Conservation (phyloP, 1,140 invertebrate genomes). For the Tetragnatha versicolor region DNA sequence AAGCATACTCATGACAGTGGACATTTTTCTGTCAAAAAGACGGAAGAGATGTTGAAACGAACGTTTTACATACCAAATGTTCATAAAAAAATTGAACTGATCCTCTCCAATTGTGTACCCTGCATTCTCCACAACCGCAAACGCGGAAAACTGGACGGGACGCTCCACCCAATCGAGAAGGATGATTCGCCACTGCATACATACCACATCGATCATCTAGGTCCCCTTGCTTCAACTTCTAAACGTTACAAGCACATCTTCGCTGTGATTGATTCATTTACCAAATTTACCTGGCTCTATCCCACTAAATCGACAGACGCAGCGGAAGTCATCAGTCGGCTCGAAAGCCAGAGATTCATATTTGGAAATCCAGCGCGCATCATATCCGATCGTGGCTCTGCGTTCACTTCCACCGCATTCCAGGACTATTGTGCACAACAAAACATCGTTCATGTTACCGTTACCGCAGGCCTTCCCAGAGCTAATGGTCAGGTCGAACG, state of each 20-base stretch:
- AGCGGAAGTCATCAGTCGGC: neutral
- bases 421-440: neutral
- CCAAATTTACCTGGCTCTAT: slow-evolving; percentile 1
- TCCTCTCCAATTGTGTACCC: neutral
- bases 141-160: neutral
- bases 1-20: neutral
- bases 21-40: neutral
- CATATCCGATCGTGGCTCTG: neutral
- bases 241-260: slow-evolving; percentile 6
- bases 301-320: neutral
- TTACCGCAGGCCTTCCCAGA: neutral
- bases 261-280: neutral
- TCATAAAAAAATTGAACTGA: neutral
- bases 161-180: neutral
- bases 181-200: neutral
- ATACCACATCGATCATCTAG: slow-evolving; percentile 14
- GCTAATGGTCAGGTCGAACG: slow-evolving; percentile 10
- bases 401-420: slow-evolving; percentile 4
- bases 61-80: neutral
- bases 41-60: neutral
- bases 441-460: neutral
- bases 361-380: slow-evolving; percentile 24
- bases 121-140: neutral
- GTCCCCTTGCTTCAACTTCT: neutral
- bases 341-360: neutral